Evolutionary conservation across 1,140 invertebrate genomes (phyloP).

Genomic region (Drosophila erecta): DNA sequence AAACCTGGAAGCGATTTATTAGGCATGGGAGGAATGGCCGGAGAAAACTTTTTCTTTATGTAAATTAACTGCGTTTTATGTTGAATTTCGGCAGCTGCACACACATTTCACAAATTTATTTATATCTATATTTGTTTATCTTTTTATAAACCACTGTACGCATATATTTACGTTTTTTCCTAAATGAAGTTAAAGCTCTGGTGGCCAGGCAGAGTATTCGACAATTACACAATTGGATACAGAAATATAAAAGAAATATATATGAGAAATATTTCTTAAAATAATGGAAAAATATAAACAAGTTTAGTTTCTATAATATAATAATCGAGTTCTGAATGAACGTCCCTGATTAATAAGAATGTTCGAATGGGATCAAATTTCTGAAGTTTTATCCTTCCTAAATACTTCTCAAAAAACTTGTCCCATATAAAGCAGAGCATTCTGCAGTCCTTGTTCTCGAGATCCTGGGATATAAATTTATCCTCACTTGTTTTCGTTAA

Average conservation of each 20-base stretch:
- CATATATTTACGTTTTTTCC: conserved; percentile 9
- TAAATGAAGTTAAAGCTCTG: conserved; percentile 21
- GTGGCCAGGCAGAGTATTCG: conserved; percentile 1
- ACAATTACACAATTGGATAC: background rate
- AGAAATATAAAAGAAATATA: too few species aligned
- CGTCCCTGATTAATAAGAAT: too few species aligned
- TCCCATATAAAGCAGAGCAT: conserved; percentile 21
- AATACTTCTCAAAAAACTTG: conserved; percentile 1
- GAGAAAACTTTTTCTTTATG: conserved; percentile 63
- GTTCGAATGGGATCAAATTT: too few species aligned
- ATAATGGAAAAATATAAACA: too few species aligned
- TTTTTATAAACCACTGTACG: conserved; percentile 10
- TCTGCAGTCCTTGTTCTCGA: conserved; percentile 23
- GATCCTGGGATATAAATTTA: conserved; percentile 45
- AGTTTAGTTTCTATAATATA: too few species aligned
- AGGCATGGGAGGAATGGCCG: conserved; percentile 8
- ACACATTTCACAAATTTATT: conserved; percentile 9
- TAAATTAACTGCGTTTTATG: conserved; percentile 67
- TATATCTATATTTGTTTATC: conserved; percentile 38
- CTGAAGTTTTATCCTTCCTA: background rate
- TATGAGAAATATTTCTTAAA: too few species aligned
- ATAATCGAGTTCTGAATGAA: too few species aligned
- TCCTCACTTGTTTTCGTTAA: conserved; percentile 57
- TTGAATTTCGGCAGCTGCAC: conserved; percentile 60
- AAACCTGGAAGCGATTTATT: conserved; percentile 46